Conservation (phyloP, 2,113 vertebrate genomes). For the Forbesichthys agassizii region DNA sequence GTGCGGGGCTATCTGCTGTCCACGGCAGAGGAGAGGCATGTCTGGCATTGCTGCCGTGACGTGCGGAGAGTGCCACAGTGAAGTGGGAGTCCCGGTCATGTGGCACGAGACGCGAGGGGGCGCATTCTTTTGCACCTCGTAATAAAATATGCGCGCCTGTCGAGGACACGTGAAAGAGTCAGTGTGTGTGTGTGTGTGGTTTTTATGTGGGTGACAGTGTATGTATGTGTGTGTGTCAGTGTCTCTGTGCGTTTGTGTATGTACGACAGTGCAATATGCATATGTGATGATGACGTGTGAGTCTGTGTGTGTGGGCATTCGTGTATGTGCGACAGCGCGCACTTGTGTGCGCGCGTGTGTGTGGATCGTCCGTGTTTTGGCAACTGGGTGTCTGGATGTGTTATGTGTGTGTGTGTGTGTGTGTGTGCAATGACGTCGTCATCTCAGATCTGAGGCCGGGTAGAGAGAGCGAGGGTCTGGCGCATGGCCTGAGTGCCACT, state of each 20-base stretch:
- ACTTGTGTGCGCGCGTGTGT: constrained; percentile 2
- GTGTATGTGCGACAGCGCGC: too few species aligned
- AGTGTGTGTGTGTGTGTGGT: constrained; percentile 3
- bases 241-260: background rate
- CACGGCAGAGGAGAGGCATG: constrained; percentile 64
- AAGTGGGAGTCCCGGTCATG: constrained; percentile 43
- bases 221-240: background rate
- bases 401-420: background rate
- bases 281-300: too few species aligned
- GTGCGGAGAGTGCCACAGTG: constrained; percentile 54
- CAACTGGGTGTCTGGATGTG: constrained; percentile 1
- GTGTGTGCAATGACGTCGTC: too few species aligned
- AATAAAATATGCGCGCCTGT: too few species aligned
- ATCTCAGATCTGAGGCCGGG: too few species aligned
- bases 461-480: constrained; percentile 1
- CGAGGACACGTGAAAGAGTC: too few species aligned
- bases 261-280: background rate
- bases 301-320: too few species aligned
- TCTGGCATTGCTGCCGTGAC: constrained; percentile 64
- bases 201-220: background rate
- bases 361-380: background rate
- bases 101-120: constrained; percentile 7
- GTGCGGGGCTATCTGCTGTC: constrained; percentile 19
- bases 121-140: background rate
- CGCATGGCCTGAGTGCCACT: background rate